Conservation (phyloP, 2,888 invertebrate species). For the Calameuta filiformis region DNA sequence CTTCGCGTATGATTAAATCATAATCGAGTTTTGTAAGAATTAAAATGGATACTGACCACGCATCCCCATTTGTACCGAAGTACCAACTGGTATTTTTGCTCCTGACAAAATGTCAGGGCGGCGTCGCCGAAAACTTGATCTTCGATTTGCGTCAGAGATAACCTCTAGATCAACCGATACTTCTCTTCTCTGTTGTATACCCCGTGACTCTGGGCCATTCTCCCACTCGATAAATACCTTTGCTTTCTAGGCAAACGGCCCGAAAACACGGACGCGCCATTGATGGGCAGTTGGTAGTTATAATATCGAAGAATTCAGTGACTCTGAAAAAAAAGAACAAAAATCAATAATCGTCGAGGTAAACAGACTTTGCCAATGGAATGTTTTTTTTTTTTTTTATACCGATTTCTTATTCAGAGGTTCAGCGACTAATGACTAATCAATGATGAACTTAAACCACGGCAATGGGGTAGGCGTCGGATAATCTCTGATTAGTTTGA, state of each 20-base stretch:
- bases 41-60: not conserved
- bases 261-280: not conserved
- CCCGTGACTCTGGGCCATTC: not conserved
- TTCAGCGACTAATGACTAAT: not conserved
- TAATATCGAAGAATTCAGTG: not conserved
- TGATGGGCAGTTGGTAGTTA: not conserved
- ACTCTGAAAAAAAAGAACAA: not conserved
- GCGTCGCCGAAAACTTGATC: constrained; percentile 4
- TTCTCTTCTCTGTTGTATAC: not conserved
- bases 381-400: not conserved
- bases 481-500: not conserved
- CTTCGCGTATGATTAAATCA: not conserved
- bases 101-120: not conserved
- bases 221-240: not conserved
- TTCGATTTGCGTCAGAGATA: constrained; percentile 4
- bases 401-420: not conserved
- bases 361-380: not conserved
- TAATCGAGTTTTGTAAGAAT: not conserved
- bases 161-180: constrained; percentile 2
- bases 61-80: not conserved
- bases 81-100: not conserved
- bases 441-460: not conserved
- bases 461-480: not conserved
- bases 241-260: constrained; percentile 5
- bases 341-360: not conserved